These are phyloP conservation scores for Myotis planiceps DNA, from an alignment of 2,797 vertebrate species.

Conservation along the genomic window DNA sequence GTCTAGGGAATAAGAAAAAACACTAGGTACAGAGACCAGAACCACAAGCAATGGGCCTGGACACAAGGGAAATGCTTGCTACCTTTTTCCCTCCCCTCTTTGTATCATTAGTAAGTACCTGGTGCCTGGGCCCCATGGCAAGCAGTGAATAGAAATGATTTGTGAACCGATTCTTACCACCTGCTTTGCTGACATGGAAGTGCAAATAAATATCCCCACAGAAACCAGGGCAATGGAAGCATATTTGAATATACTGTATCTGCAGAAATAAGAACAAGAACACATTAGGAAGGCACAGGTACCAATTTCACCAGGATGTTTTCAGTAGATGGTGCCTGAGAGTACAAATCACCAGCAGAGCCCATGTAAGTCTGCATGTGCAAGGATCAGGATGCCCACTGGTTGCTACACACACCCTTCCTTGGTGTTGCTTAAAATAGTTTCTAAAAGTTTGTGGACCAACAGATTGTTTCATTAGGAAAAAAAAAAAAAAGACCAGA, in stretches of 20 bases:
- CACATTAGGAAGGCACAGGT: background rate
- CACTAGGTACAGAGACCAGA: background rate
- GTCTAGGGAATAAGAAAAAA: constrained; percentile 79
- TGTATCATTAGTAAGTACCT: background rate
- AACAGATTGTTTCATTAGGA: background rate
- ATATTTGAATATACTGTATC: constrained; percentile 94
- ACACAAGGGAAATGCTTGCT: background rate
- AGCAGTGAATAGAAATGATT: background rate
- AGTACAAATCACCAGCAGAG: background rate
- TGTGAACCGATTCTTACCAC: constrained; percentile 90
- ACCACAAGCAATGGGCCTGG: background rate
- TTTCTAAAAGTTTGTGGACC: background rate
- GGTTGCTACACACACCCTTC: background rate
- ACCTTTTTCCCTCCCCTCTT: background rate
- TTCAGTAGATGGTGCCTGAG: background rate
- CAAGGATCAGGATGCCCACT: background rate
- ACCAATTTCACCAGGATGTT: fast-evolving
- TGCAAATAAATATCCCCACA: constrained; percentile 97
- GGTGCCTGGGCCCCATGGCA: background rate
- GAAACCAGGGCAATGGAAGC: constrained; percentile 94
- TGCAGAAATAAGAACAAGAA: constrained; percentile 79
- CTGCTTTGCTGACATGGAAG: constrained; percentile 97
- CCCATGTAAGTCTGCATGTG: fast-evolving
- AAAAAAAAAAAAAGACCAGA: background rate
- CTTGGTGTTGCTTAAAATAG: background rate